Evolutionary conservation across 2,797 vertebrate genomes (phyloP).

Genomic region (Dipus sagitta): DNA sequence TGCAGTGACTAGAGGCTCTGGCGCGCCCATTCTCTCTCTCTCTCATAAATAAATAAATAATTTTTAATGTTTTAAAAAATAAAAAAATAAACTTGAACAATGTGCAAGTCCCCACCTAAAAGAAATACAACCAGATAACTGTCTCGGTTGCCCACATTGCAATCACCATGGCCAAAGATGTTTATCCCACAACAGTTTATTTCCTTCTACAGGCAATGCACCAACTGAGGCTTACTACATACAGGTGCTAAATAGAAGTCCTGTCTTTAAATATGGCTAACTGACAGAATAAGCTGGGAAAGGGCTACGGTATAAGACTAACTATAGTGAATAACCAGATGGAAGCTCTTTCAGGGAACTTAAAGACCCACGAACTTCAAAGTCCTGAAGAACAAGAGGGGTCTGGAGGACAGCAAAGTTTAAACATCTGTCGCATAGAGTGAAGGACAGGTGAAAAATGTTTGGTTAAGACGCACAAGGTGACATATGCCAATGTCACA

Average conservation of each 20-base stretch:
- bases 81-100: no score
- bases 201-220: slow-evolving; percentile 32
- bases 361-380: slow-evolving; percentile 26
- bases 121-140: slow-evolving; percentile 34
- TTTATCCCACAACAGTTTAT: not conserved
- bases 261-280: not conserved
- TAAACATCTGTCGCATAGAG: not conserved
- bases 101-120: not conserved
- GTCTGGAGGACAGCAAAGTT: not conserved
- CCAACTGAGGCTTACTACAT: not conserved
- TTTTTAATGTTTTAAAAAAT: no score
- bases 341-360: slow-evolving; percentile 50
- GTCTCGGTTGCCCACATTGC: not conserved
- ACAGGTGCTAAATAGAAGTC: not conserved
- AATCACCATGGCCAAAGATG: not conserved
- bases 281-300: slow-evolving; percentile 18
- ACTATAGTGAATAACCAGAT: not conserved
- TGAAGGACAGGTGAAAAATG: not conserved
- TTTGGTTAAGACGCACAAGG: no score
- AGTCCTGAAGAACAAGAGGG: slow-evolving; percentile 26
- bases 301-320: not conserved
- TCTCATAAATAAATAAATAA: no score
- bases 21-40: no score
- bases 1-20: no score
- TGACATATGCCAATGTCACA: no score